Percentiles rank a stretch among this genome's conserved stretches.
Evolutionary conservation across 92 coral and sea anemone genomes (phyloP).

Genomic region (Zoanthus gigantus): DNA sequence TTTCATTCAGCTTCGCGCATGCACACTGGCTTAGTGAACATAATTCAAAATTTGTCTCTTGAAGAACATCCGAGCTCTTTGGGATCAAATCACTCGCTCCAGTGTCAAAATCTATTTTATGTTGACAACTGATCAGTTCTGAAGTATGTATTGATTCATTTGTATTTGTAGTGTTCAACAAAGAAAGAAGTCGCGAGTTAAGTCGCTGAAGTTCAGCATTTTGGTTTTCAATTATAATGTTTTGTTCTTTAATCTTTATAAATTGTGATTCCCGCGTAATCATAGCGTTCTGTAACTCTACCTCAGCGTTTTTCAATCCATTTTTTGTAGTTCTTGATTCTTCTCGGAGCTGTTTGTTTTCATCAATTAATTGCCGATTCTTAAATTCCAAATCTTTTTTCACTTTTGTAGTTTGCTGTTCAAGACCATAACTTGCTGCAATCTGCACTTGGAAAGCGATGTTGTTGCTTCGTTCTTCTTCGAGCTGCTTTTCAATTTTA

Average conservation of each 20-base stretch:
- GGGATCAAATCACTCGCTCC: neutral
- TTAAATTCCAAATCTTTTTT: neutral
- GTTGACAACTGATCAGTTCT: neutral
- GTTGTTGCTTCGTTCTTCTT: neutral
- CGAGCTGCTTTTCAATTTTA: neutral
- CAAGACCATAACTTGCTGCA: neutral
- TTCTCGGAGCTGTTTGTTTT: neutral
- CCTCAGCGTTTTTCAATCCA: neutral
- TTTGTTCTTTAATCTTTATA: neutral
- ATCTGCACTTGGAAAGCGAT: neutral
- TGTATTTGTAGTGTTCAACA: neutral
- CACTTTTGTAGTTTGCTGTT: constrained; percentile 1
- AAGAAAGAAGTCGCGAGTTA: neutral
- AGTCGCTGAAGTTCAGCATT: neutral
- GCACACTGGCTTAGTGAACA: neutral
- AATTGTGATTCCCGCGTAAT: neutral
- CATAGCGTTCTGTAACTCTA: neutral
- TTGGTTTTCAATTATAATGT: neutral
- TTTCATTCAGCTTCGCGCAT: neutral
- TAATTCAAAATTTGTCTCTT: neutral
- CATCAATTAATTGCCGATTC: neutral
- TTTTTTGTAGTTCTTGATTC: neutral
- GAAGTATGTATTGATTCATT: neutral
- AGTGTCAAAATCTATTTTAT: neutral
- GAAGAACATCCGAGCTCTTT: neutral